These are phyloP conservation scores for Hyperoodon ampullatus DNA, from an alignment of 2,113 vertebrate genomes.

Conservation along the genomic window DNA sequence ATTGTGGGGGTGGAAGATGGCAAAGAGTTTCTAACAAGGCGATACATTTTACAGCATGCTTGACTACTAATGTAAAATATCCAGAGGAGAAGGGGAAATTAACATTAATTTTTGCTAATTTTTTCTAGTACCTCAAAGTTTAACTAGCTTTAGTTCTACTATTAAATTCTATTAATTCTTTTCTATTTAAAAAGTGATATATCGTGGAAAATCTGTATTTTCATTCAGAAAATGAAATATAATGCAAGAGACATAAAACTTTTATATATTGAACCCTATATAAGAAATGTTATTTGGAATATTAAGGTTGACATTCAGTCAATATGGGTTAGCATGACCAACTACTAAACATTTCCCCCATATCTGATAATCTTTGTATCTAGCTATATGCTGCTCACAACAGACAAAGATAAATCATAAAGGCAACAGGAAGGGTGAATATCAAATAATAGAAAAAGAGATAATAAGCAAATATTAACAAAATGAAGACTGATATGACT, in stretches of 20 bases:
- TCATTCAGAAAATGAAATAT: constrained; percentile 7
- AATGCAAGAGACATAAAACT: neutral
- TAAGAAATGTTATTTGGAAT: neutral
- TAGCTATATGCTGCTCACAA: neutral
- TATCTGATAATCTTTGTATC: neutral
- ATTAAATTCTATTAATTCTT: neutral
- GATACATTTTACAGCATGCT: neutral
- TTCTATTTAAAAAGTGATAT: neutral
- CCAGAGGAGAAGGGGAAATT: neutral
- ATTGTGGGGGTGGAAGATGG: too few relatives aligned
- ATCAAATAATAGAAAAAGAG: neutral
- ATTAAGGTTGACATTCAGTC: neutral
- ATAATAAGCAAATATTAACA: neutral
- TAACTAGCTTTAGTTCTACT: neutral
- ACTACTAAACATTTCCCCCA: neutral
- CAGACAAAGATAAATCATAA: neutral
- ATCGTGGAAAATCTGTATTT: neutral
- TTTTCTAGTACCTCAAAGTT: neutral
- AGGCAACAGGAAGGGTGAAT: neutral
- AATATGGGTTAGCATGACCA: neutral
- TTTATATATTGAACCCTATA: neutral
- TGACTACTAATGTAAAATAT: neutral
- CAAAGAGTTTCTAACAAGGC: neutral
- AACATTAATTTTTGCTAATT: neutral
- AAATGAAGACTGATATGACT: neutral